phyloP scores from a whole-genome alignment of 2,797 vertebrate species.

The Champsocephalus gunnari region DNA sequence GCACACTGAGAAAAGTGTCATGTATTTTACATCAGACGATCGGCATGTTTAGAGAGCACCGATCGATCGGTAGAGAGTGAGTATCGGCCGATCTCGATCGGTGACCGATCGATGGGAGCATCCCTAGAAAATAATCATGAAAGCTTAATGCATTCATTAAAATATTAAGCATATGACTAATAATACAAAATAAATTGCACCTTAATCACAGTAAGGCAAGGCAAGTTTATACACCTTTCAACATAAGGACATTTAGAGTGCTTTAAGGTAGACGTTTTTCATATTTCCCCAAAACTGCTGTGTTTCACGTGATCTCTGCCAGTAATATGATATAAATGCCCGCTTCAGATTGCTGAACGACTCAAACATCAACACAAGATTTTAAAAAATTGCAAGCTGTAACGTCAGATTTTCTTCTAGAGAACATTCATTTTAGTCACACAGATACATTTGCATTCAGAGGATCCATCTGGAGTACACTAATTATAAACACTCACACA shows the following conservation, averaged over 20 bases:
- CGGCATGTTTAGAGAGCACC: too few species aligned
- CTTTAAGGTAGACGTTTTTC: neutral
- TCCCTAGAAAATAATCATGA: neutral
- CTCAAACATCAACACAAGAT: conserved; percentile 10
- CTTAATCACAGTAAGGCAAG: conserved; percentile 1
- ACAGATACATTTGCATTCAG: conserved; percentile 31
- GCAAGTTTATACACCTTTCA: too few species aligned
- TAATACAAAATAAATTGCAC: neutral
- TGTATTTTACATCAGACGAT: too few species aligned
- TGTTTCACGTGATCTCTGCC: neutral
- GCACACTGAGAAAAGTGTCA: too few species aligned
- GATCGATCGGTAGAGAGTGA: too few species aligned
- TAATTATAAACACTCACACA: conserved; percentile 39
- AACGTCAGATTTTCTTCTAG: conserved; percentile 6
- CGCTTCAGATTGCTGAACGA: conserved; percentile 11
- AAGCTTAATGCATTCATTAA: conserved; percentile 3
- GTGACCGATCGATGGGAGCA: too few species aligned
- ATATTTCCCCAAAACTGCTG: neutral
- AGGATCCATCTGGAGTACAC: conserved; percentile 1
- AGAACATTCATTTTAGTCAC: conserved; percentile 27
- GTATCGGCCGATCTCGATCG: too few species aligned
- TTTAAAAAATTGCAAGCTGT: conserved; percentile 10
- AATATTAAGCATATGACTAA: conserved; percentile 11
- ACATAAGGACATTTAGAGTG: too few species aligned
- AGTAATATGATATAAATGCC: conserved; percentile 8